A percentile compares a stretch with the other conserved stretches of the same genome.
phyloP scores from a whole-genome alignment of 1,140 invertebrate species.

The Kradibia gibbosae region DNA sequence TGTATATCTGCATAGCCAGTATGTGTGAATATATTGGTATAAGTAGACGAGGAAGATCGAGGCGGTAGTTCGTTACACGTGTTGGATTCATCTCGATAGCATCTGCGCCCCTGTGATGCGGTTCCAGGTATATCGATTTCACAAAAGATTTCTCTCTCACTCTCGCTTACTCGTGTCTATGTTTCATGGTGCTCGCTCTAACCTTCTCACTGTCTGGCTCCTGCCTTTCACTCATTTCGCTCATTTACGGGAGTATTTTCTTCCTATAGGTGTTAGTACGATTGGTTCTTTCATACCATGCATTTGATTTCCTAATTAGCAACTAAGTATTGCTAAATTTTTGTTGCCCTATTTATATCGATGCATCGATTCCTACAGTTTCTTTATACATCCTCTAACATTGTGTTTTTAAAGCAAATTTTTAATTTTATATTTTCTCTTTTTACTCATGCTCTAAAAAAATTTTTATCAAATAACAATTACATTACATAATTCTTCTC shows the following conservation, averaged over 20 bases:
- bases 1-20: not conserved
- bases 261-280: constrained; percentile 45
- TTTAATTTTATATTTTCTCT: too few species aligned
- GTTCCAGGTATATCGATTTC: constrained; percentile 68
- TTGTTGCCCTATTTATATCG: not conserved
- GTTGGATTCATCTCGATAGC: constrained; percentile 67
- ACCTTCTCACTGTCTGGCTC: not conserved
- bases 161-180: constrained; percentile 48
- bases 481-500: too few species aligned
- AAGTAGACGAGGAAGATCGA: constrained; percentile 4
- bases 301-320: not conserved
- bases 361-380: not conserved
- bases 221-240: not conserved
- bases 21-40: not conserved
- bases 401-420: too few species aligned
- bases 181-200: too few species aligned
- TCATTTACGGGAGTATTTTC: not conserved
- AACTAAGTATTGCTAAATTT: not conserved
- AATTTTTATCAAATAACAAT: too few species aligned
- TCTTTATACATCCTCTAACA: too few species aligned
- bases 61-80: constrained; percentile 71
- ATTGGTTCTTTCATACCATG: not conserved
- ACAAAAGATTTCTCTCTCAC: constrained; percentile 61
- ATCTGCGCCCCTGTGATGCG: constrained; percentile 57
- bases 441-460: too few species aligned